phyloP scores from a whole-genome alignment of 2,888 invertebrate species.

The Calliscelio sp. region DNA sequence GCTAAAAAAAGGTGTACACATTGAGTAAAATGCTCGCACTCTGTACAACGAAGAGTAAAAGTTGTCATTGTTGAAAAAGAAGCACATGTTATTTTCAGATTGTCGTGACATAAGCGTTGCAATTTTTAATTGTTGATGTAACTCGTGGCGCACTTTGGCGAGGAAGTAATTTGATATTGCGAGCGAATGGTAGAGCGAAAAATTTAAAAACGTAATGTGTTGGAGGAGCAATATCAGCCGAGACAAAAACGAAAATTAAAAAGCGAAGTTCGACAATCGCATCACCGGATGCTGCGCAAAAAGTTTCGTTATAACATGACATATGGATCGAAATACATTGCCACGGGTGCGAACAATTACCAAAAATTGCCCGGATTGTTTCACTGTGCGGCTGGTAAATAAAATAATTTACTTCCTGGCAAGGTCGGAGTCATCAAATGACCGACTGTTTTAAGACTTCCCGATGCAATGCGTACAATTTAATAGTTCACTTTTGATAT shows the following conservation, averaged over 20 bases:
- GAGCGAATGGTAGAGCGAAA: slow-evolving; percentile 43
- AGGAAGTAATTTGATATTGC: slow-evolving; percentile 59
- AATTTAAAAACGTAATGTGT: slow-evolving; percentile 36
- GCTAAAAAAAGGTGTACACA: too few species aligned
- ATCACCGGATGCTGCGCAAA: background rate
- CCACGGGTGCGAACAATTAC: slow-evolving; percentile 72
- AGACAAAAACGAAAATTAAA: slow-evolving; percentile 23
- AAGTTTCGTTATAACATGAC: slow-evolving; percentile 1
- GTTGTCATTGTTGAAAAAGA: background rate
- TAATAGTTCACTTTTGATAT: background rate
- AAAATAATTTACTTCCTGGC: slow-evolving; percentile 77
- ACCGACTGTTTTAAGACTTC: slow-evolving; percentile 33
- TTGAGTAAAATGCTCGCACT: too few species aligned
- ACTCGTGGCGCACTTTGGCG: slow-evolving; percentile 32
- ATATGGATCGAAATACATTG: slow-evolving; percentile 21
- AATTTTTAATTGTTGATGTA: slow-evolving; percentile 56
- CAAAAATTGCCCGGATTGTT: slow-evolving; percentile 74
- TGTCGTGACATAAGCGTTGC: slow-evolving; percentile 25
- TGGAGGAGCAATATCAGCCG: background rate
- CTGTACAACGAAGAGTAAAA: slow-evolving; percentile 8
- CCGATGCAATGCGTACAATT: background rate
- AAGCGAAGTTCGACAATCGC: background rate
- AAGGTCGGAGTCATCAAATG: slow-evolving; percentile 70
- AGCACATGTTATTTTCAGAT: slow-evolving; percentile 30
- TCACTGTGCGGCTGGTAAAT: slow-evolving; percentile 74